These are phyloP conservation scores for Microvelia longipes DNA, from an alignment of 1,140 invertebrate genomes.

Conservation along the genomic window DNA sequence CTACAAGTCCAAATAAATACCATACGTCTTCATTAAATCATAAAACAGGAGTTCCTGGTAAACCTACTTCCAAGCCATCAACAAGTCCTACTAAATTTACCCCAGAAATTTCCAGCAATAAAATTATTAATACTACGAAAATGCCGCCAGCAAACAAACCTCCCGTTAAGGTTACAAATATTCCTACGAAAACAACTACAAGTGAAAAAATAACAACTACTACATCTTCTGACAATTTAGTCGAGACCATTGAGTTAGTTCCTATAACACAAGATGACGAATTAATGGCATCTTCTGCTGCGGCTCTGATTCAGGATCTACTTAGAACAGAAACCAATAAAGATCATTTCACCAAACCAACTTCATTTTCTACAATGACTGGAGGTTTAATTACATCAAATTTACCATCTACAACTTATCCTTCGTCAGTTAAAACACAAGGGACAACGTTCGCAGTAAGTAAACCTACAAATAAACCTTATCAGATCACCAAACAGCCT, in stretches of 20 bases:
- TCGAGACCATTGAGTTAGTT: neutral
- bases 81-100: neutral
- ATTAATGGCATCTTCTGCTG: neutral
- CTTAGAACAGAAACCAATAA: neutral
- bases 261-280: slow-evolving; percentile 1
- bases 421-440: too few relatives aligned
- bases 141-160: neutral
- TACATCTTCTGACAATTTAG: neutral
- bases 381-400: too few relatives aligned
- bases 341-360: neutral
- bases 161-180: neutral
- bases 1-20: neutral
- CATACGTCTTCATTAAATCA: slow-evolving; percentile 3
- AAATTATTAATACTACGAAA: neutral
- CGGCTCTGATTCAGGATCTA: neutral
- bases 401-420: too few relatives aligned
- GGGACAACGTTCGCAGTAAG: too few relatives aligned
- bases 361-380: neutral
- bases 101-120: neutral
- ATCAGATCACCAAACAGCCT: neutral
- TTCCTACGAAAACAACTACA: neutral
- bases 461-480: too few relatives aligned
- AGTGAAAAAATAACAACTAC: neutral
- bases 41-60: neutral
- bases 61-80: neutral